Evolutionary conservation across 1,140 invertebrate species (phyloP), one percentile per base, ranked within the genome.

Genomic region (Doryteuthis pealeii): DNA sequence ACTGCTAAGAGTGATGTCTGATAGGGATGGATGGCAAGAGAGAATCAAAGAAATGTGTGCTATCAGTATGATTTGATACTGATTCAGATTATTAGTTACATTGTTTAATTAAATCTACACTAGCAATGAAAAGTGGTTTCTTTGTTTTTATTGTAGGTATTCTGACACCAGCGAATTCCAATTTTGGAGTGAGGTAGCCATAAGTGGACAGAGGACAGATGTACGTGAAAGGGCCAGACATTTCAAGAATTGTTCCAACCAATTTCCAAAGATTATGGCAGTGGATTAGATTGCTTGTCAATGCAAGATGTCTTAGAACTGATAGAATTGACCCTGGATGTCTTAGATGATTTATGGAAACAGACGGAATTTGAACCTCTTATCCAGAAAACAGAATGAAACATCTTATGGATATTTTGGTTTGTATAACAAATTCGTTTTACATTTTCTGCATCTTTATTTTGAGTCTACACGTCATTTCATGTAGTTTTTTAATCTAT

Each of bases 321-420:
- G 26, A 84, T 90, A 6, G 89, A 90, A 68, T 78, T 85, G 18
- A 85, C 88, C 2, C 88, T 89, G 76, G 89, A 90, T 76, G 81
- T 85, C 22, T 81, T 92, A 6, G 96, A 99, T 88, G 96, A 97
- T 84, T 84, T 99, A 1, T 99, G 97, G 97, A 93, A 95, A 77
- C 90, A 94, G 71, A 93, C 93, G 15, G 90, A 90, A 87, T 43
- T 90, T 90, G 86, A 88, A 43, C 75, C 90, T 89, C 72, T 1
- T 99, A 94, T 88, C 91, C 94, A 0, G 92, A 96, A 86, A 89
- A 91, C 28, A 90, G 95, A 75, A 98, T 98, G 94, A 91, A 90
- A 71, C 92, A 96, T 84, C 87, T 98, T 0, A 89, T 99, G 87
- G 93, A 96, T 84, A 90, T 96, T 15, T 96, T 79, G 94, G 95